phyloP scores from a whole-genome alignment of 2,113 vertebrate genomes.

The Melanerpes aurifrons region DNA sequence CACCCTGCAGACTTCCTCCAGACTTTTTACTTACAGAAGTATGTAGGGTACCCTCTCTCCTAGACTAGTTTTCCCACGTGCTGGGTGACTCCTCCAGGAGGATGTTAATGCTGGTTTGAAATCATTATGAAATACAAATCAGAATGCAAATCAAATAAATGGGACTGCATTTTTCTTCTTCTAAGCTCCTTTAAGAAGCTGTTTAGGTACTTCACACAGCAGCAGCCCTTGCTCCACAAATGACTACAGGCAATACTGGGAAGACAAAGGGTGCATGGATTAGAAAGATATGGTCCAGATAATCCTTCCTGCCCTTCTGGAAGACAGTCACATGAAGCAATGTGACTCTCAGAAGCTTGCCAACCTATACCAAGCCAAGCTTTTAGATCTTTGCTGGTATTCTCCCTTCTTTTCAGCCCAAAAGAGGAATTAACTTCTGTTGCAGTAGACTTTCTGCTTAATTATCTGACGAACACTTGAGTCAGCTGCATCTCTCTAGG shows the following conservation, averaged over 20 bases:
- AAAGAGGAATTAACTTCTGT: neutral
- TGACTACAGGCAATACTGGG: neutral
- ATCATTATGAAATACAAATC: constrained; percentile 2
- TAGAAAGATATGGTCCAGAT: neutral
- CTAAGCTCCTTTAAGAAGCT: neutral
- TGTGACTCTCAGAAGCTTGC: neutral
- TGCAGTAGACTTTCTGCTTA: neutral
- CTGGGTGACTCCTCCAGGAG: neutral
- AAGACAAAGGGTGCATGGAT: neutral
- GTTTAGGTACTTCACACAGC: neutral
- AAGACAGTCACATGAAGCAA: neutral
- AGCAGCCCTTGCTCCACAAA: neutral
- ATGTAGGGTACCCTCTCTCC: neutral
- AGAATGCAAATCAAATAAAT: constrained; percentile 18
- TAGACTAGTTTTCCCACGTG: constrained; percentile 7
- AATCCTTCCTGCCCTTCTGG: neutral
- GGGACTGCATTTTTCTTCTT: neutral
- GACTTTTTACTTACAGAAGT: neutral
- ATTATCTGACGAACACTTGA: neutral
- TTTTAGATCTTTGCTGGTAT: neutral
- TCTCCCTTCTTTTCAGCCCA: neutral
- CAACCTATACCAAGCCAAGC: neutral
- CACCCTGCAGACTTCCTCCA: neutral
- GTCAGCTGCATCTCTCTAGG: neutral
- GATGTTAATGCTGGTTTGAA: neutral